These are phyloP conservation scores for Hymenochirus boettgeri DNA, from an alignment of 2,113 vertebrate genomes.

Conservation along the genomic window DNA sequence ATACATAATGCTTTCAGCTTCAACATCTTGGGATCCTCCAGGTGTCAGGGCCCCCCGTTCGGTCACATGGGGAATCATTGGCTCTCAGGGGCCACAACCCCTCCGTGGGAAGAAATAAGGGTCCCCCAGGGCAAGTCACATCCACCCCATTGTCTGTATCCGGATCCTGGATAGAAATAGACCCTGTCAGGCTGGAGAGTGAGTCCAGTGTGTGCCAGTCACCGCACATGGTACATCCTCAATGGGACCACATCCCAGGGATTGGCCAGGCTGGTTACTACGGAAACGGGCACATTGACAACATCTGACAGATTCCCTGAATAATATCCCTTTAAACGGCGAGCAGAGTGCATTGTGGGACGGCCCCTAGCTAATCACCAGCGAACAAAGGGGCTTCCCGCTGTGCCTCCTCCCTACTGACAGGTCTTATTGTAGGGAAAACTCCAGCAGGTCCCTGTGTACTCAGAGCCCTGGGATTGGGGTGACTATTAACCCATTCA, in stretches of 20 bases:
- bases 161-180: conserved; percentile 54
- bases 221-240: conserved; percentile 65
- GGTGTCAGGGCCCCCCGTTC: background rate
- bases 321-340: conserved; percentile 42
- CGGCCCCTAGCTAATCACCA: background rate
- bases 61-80: background rate
- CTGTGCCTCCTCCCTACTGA: no score
- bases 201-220: conserved; percentile 45
- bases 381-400: background rate
- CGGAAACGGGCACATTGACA: conserved; percentile 62
- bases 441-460: no score
- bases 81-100: background rate
- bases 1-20: conserved; percentile 93
- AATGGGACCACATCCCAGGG: conserved; percentile 51
- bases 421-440: no score
- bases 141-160: conserved; percentile 70
- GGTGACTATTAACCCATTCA: no score
- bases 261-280: conserved; percentile 61
- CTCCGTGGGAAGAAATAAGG: background rate
- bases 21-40: conserved; percentile 69
- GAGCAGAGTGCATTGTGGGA: conserved; percentile 25
- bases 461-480: no score
- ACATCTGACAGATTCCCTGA: conserved; percentile 61
- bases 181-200: conserved; percentile 61
- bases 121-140: conserved; percentile 47